These are phyloP conservation scores for Lepidurus arcticus DNA, from an alignment of 1,140 invertebrate genomes.

Conservation along the genomic window DNA sequence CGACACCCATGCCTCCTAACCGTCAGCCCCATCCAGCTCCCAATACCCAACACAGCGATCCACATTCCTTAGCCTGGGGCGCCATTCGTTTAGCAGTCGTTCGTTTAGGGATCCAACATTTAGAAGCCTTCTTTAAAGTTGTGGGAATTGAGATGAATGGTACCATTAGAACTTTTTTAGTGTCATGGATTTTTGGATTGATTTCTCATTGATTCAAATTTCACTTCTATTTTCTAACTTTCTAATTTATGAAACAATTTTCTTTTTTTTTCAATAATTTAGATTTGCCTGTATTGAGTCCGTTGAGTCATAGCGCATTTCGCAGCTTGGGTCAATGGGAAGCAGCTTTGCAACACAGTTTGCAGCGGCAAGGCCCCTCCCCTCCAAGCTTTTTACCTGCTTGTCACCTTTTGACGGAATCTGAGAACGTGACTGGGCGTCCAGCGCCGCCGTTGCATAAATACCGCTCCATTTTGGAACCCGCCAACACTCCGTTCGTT, in stretches of 20 bases:
- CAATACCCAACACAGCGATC: conserved; percentile 83
- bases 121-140: conserved; percentile 70
- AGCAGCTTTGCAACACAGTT: conserved; percentile 65
- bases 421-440: conserved; percentile 51
- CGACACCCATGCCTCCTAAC: conserved; percentile 36
- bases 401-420: conserved; percentile 62
- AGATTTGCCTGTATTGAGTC: conserved; percentile 90
- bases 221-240: neutral
- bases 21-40: conserved; percentile 39
- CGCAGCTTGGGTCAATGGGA: conserved; percentile 83
- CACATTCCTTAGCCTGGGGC: conserved; percentile 89
- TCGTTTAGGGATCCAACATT: conserved; percentile 70
- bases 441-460: conserved; percentile 77
- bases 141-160: conserved; percentile 87
- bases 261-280: conserved; percentile 38
- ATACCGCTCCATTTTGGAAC: conserved; percentile 84
- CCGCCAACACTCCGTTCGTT: conserved; percentile 88
- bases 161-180: conserved; percentile 43
- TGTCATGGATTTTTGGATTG: no score
- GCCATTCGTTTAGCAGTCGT: conserved; percentile 84
- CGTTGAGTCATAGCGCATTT: conserved; percentile 81
- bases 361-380: conserved; percentile 66
- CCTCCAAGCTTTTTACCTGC: conserved; percentile 76
- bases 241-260: conserved; percentile 14
- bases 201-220: neutral